Conservation (phyloP, 2,113 vertebrate species). For the Zosterops borbonicus region DNA sequence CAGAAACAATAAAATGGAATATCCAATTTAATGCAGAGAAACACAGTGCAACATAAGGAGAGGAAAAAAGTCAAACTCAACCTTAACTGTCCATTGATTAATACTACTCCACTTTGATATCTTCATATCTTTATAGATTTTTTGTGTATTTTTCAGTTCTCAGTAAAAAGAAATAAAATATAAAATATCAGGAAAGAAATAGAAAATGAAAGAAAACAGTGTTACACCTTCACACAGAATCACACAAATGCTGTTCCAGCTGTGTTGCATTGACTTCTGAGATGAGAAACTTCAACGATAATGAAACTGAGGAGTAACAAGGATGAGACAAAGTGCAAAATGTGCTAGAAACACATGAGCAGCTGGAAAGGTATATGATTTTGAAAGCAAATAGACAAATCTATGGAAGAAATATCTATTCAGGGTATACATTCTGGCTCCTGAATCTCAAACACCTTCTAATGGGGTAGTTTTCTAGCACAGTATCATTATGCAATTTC, state of each 20-base stretch:
- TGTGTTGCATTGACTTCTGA: neutral
- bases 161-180: neutral
- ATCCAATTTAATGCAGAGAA: neutral
- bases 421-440: neutral
- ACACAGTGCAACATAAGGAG: neutral
- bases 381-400: neutral
- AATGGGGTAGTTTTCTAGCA: neutral
- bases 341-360: neutral
- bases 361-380: neutral
- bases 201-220: neutral
- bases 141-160: neutral
- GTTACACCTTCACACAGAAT: neutral
- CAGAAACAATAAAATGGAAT: neutral
- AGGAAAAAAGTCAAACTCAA: neutral
- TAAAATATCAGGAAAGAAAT: neutral
- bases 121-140: neutral
- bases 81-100: neutral
- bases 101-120: neutral
- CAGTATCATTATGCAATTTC: neutral
- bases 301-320: neutral
- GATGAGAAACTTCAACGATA: neutral
- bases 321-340: neutral
- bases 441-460: neutral
- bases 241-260: neutral
- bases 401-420: neutral